Conservation (phyloP, 1,140 invertebrate species). For the Drosophila teissieri region DNA sequence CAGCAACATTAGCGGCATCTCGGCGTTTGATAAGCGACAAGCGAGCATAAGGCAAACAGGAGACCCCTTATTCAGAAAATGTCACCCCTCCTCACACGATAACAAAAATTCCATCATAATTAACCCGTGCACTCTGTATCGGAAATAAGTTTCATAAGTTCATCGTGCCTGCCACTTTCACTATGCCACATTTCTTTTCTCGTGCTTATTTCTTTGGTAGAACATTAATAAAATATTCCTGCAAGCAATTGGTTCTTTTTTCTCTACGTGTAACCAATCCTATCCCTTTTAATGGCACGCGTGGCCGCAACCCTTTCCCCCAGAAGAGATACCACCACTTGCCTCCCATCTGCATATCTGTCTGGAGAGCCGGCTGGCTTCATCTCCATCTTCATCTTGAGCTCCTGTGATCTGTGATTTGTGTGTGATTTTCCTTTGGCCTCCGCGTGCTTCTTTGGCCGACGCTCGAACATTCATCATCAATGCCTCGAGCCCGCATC, state of each 20-base stretch:
- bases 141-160: no score
- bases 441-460: conserved; percentile 29
- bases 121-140: not conserved
- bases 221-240: no score
- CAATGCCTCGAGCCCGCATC: conserved; percentile 67
- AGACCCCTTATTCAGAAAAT: not conserved
- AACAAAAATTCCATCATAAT: conserved; percentile 9
- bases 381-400: conserved; percentile 10
- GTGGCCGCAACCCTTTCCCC: conserved; percentile 43
- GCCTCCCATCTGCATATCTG: conserved; percentile 9
- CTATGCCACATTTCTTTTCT: not conserved
- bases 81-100: not conserved
- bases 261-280: not conserved
- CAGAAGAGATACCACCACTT: conserved; percentile 8
- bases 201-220: not conserved
- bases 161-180: no score
- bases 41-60: conserved; percentile 58
- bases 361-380: not conserved
- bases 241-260: not conserved
- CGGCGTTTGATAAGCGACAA: conserved; percentile 74
- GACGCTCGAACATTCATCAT: conserved; percentile 77
- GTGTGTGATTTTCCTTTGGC: conserved; percentile 58
- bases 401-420: conserved; percentile 70
- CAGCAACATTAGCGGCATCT: conserved; percentile 69
- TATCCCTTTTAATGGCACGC: conserved; percentile 10